These are phyloP conservation scores for Oopsacas minuta DNA, from an alignment of 37 sponge, comb jelly and placozoan species.

Conservation along the genomic window DNA sequence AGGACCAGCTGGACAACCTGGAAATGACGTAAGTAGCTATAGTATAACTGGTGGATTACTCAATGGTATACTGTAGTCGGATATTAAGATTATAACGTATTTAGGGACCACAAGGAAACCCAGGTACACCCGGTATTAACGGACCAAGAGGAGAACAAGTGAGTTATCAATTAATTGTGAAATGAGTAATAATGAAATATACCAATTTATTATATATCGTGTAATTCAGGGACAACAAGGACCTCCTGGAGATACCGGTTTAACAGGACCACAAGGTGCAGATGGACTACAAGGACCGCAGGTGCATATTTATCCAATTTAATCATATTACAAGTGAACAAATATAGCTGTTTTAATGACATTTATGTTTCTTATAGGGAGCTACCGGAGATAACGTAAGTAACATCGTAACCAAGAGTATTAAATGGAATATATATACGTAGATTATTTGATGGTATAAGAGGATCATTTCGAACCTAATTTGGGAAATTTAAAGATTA, in stretches of 20 bases:
- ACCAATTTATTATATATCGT: neutral
- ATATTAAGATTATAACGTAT: neutral
- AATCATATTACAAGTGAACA: neutral
- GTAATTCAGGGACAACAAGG: neutral
- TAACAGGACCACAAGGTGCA: neutral
- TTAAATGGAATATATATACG: neutral
- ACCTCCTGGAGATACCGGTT: neutral
- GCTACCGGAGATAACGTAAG: neutral
- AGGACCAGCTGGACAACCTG: neutral
- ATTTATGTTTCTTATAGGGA: neutral
- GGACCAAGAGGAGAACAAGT: slow-evolving; percentile 11
- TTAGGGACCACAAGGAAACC: slow-evolving; percentile 7
- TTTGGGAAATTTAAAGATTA: too few species aligned
- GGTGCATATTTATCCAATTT: neutral
- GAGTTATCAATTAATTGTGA: neutral
- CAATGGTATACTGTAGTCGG: neutral
- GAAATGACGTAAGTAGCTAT: neutral
- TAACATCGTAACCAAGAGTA: neutral
- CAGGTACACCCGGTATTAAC: neutral
- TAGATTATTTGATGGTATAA: too few species aligned
- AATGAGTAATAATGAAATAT: neutral
- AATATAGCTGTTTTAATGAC: neutral
- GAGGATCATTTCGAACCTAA: too few species aligned
- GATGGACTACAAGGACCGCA: neutral
- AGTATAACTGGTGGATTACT: neutral